Conservation (phyloP, 2,888 invertebrate genomes). For the Chloroclystis v-ata region DNA sequence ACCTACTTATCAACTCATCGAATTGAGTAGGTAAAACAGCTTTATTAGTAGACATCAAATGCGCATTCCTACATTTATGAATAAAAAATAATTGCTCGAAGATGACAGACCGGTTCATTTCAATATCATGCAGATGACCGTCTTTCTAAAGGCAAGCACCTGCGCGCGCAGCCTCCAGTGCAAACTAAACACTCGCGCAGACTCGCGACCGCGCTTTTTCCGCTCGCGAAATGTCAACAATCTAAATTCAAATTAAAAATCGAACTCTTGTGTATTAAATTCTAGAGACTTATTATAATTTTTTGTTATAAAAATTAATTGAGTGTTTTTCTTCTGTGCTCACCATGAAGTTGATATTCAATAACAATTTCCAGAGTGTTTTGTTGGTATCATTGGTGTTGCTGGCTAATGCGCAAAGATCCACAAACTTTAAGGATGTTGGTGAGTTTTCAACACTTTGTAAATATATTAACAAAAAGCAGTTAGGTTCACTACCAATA, state of each 20-base stretch:
- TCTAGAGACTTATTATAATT: too few relatives aligned
- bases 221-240: constrained; percentile 62
- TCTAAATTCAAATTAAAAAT: constrained; percentile 34
- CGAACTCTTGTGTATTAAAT: too few relatives aligned
- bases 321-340: neutral
- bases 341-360: constrained; percentile 57
- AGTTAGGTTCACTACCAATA: too few relatives aligned
- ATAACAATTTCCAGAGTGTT: constrained; percentile 60
- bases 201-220: constrained; percentile 42
- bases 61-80: constrained; percentile 15
- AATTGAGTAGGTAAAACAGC: too few relatives aligned
- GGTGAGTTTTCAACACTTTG: constrained; percentile 33
- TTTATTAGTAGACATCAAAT: neutral
- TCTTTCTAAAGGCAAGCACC: constrained; percentile 46
- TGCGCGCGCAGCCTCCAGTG: constrained; percentile 54
- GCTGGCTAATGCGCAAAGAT: constrained; percentile 66
- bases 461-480: too few relatives aligned
- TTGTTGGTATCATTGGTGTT: constrained; percentile 63
- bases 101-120: constrained; percentile 50
- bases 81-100: constrained; percentile 30
- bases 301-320: neutral
- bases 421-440: constrained; percentile 58
- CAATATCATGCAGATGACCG: constrained; percentile 13
- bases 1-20: too few relatives aligned
- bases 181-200: constrained; percentile 58